Percentiles rank a stretch among this genome's conserved stretches.
These are phyloP conservation scores for Benitochromis conjunctus DNA, from an alignment of 2,113 vertebrate species.

Conservation along the genomic window DNA sequence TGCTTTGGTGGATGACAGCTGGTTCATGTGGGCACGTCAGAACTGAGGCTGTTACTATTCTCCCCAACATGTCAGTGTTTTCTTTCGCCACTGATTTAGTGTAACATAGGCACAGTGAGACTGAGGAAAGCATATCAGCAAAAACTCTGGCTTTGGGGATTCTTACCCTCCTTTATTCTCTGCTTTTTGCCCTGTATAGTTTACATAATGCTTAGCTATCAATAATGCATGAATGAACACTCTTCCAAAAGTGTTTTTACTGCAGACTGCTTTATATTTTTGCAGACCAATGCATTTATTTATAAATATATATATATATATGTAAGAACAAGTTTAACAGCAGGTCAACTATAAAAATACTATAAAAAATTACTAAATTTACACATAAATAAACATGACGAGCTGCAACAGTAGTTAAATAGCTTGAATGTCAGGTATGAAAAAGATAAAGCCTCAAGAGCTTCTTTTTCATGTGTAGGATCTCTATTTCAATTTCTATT, in stretches of 20 bases:
- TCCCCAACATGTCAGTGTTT: not conserved
- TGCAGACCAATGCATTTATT: not conserved
- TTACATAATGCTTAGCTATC: not conserved
- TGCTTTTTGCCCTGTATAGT: not conserved
- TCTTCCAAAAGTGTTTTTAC: constrained; percentile 10
- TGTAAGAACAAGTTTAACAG: not conserved
- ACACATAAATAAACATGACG: not conserved
- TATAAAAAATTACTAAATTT: not conserved
- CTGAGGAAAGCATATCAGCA: not conserved
- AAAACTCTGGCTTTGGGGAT: not conserved
- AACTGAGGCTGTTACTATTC: not conserved
- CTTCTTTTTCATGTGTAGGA: not conserved
- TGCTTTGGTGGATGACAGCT: not conserved
- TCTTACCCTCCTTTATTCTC: not conserved
- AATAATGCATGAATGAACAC: constrained; percentile 32
- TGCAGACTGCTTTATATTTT: not conserved
- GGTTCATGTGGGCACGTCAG: not conserved
- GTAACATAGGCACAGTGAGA: not conserved
- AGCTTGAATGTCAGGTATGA: not conserved
- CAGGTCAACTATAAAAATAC: not conserved
- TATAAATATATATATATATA: not conserved
- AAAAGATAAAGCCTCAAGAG: not conserved
- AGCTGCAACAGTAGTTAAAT: not conserved
- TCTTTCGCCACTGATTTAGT: not conserved
- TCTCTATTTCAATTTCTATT: not conserved